Evolutionary conservation across 2,113 vertebrate genomes (phyloP).

Genomic region (Brachypteracias leptosomus): DNA sequence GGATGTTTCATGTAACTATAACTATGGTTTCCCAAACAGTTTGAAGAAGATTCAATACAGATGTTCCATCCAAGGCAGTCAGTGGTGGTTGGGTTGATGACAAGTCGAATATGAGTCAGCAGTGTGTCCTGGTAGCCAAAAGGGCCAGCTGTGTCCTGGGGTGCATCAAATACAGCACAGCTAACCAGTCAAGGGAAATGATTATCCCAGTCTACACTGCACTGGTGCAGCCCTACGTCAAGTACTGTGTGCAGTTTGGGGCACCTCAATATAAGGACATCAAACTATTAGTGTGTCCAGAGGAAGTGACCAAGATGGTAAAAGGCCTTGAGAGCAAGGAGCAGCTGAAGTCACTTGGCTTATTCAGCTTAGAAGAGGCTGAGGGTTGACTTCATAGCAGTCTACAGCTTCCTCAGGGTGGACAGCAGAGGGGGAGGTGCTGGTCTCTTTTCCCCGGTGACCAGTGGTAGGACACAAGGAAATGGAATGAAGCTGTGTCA

Average conservation of each 20-base stretch:
- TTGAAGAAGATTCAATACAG: not conserved
- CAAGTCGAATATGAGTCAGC: not conserved
- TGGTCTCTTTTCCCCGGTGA: not conserved
- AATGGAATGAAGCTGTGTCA: not conserved
- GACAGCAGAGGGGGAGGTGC: not conserved
- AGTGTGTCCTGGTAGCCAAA: not conserved
- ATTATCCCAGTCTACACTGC: not conserved
- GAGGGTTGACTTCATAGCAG: not conserved
- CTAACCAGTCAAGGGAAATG: not conserved
- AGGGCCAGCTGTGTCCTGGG: not conserved
- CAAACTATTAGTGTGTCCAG: not conserved
- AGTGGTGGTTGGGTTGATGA: not conserved
- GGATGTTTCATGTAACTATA: not conserved
- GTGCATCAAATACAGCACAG: too few relatives aligned
- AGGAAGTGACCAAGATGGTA: not conserved
- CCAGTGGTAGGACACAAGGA: not conserved
- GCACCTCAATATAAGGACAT: not conserved
- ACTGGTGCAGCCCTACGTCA: not conserved
- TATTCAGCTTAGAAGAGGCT: not conserved
- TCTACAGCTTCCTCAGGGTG: not conserved
- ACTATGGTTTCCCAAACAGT: not conserved
- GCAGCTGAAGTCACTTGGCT: not conserved
- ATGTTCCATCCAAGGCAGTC: not conserved
- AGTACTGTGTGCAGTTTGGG: not conserved
- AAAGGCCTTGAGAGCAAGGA: not conserved